Percentiles rank a stretch among this genome's conserved stretches.
These are phyloP conservation scores for Drosophila picticornis DNA, from an alignment of 2,888 invertebrate species.

Conservation along the genomic window DNA sequence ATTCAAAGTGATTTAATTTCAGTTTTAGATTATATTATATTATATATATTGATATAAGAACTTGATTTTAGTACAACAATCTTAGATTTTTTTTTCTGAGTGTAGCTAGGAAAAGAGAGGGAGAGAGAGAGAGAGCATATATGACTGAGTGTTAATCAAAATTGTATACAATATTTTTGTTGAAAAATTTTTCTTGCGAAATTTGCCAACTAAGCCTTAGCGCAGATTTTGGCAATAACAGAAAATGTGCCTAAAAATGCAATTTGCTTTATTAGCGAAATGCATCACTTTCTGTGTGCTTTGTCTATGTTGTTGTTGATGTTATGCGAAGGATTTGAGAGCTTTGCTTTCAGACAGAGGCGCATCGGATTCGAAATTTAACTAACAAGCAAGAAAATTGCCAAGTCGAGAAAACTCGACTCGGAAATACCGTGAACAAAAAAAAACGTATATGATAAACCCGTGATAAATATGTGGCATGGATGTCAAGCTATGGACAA, in stretches of 20 bases:
- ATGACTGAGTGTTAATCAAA: slow-evolving; percentile 2
- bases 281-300: not conserved
- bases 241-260: slow-evolving; percentile 27
- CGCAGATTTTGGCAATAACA: slow-evolving; percentile 31
- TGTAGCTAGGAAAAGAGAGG: not conserved
- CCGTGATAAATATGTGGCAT: not conserved
- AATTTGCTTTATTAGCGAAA: slow-evolving; percentile 39
- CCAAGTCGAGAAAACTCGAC: not conserved
- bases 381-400: not conserved
- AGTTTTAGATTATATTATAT: not conserved
- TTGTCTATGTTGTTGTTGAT: not conserved
- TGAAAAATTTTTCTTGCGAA: slow-evolving; percentile 1
- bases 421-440: not conserved
- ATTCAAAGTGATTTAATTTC: not conserved
- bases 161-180: slow-evolving; percentile 31
- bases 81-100: not conserved
- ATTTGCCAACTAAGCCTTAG: slow-evolving; percentile 22
- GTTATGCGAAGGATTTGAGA: not conserved
- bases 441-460: not conserved
- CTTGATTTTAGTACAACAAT: not conserved
- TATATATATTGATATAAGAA: not conserved
- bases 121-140: not conserved
- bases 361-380: not conserved
- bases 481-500: not conserved
- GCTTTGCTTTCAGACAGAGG: not conserved